Base-by-base conservation (phyloP, 2,797 vertebrate genomes). In the Neosalanx taihuensis region DNA sequence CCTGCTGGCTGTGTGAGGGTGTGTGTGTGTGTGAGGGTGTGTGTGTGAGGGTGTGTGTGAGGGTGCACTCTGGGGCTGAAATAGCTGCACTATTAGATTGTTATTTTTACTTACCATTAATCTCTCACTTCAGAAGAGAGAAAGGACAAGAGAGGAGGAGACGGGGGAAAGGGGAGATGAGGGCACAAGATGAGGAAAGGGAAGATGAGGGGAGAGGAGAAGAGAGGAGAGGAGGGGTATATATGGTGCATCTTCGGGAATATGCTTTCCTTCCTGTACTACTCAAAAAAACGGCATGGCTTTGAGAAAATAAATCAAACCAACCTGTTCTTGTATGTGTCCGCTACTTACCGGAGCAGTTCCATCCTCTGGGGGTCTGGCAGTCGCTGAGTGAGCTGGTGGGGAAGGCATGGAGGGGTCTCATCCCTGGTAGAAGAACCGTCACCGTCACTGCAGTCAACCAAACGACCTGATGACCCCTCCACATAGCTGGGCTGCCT, bases 361-460 rank as follows among this genome's bases (percentile, higher is more conserved):
- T 93, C 93, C 92, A 93, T 79, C 93, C 93, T 76, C 93, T 93
- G 72, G 93, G 93, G 67, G 93, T 94, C 81, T 93, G 93, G 87
- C 93, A 94, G 87, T 93, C 93, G 76, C 92, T 94, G 81, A 94
- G 83, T 86, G 93, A 94, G 87, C 92, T 91, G 4, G 51, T 23
- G 86, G 93, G 93, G 88, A 93, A 94, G 65, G 93, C 92, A 64
- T 88, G 87, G 79, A 93, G 91, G 86, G 89, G 89, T 69, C 89
- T 89, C 67, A 82, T 88, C 23, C 92, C 92, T 67, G 90, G 89
- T 20, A 73, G n/a, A 18, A 68, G 26, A 26, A 26, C 23, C 26
- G 49, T 31, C 33, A 68, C 31, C 30, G 30, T 13, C 53, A 58
- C 2, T 5, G 66, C 30, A 20, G 67, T 31, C 4, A 68, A 4